Percentiles rank a stretch among this genome's conserved stretches.
Conservation (phyloP, 1,140 invertebrate species). For the Eumeta japonica region DNA sequence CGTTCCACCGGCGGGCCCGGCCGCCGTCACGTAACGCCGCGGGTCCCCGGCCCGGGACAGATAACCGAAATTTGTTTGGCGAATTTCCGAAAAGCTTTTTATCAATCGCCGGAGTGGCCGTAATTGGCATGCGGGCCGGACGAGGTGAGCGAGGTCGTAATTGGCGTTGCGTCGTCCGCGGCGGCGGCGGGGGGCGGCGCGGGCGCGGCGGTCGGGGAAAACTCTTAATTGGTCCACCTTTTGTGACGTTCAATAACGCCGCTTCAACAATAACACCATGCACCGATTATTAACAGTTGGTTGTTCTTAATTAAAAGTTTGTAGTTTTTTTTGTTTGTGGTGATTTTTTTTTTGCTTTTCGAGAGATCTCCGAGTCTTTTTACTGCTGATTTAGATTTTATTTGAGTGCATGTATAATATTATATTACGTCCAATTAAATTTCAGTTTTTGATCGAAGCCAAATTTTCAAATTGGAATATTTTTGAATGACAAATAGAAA, state of each 20-base stretch:
- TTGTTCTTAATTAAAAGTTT: slow-evolving; percentile 46
- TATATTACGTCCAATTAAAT: neutral
- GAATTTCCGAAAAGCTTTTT: slow-evolving; percentile 47
- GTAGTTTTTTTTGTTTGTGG: slow-evolving; percentile 11
- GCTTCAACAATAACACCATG: slow-evolving; percentile 46
- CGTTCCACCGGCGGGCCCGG: too few species aligned
- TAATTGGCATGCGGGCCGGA: slow-evolving; percentile 8
- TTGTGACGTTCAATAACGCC: slow-evolving; percentile 48
- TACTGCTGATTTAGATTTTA: neutral
- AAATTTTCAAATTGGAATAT: slow-evolving; percentile 10
- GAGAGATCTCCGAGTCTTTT: too few species aligned
- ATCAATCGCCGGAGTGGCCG: slow-evolving; percentile 50
- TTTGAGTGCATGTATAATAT: too few species aligned
- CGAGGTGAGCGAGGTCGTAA: slow-evolving; percentile 33
- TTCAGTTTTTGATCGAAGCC: slow-evolving; percentile 3
- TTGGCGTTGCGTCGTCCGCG: slow-evolving; percentile 47
- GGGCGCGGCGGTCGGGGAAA: slow-evolving; percentile 46
- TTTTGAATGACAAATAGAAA: slow-evolving; percentile 11
- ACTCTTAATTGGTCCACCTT: slow-evolving; percentile 54
- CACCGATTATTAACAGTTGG: slow-evolving; percentile 50
- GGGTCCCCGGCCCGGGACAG: slow-evolving; percentile 25
- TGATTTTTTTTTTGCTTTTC: slow-evolving; percentile 11
- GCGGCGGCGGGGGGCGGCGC: too few species aligned
- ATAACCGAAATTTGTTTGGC: slow-evolving; percentile 46
- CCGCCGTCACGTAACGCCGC: slow-evolving; percentile 23